Base-by-base conservation (phyloP, 1,140 invertebrate genomes). In the Pseudomyrmex pallidus region DNA sequence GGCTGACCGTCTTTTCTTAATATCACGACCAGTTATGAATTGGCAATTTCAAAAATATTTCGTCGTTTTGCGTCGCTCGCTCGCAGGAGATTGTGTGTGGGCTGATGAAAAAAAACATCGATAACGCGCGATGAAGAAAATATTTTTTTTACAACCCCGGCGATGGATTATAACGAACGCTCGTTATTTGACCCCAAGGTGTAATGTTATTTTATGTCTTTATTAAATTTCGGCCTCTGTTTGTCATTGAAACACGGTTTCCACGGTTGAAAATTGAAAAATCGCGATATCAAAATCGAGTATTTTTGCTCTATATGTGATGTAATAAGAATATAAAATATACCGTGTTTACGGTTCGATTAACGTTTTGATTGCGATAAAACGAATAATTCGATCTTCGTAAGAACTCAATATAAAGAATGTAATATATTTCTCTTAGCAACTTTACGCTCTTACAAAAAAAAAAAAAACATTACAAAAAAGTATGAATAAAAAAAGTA, bases 131-230 rank as follows among this genome's bases (percentile, higher is more conserved):
- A 25, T 9, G 76, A 46, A 54, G 3, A 22, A 59, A 80, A 80
- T 80, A 80, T 72, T 77, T 80, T 78, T 70, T 80, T 80, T 67
- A 80, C 54, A 59, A 5, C 66, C n/a, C 15, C 20, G 44, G 7
- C n/a, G 76, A 70, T 46, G 44, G 54, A 56, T 56, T 64, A 64
- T 64, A 44, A 59, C 67, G 66, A 72, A 54, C 44, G 54, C n/a
- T 48, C 17, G 63, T 57, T 61, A 80, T 80, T 80, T 61, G 54
- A 78, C 17, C 54, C 17, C 20, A 50, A 80, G 76, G n/a, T 59
- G 44, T 70, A 59, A 70, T 70, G 56, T 70, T 80, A 72, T 80
- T 62, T 72, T 50, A 80, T 61, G 20, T 72, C 76, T 80, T 70
- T 70, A 78, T 78, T 78, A 70, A 68, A 48, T 78, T 59, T 78